Base-by-base conservation (phyloP, 2,113 vertebrate species). In the Pseudolaguvia tuberculata region DNA sequence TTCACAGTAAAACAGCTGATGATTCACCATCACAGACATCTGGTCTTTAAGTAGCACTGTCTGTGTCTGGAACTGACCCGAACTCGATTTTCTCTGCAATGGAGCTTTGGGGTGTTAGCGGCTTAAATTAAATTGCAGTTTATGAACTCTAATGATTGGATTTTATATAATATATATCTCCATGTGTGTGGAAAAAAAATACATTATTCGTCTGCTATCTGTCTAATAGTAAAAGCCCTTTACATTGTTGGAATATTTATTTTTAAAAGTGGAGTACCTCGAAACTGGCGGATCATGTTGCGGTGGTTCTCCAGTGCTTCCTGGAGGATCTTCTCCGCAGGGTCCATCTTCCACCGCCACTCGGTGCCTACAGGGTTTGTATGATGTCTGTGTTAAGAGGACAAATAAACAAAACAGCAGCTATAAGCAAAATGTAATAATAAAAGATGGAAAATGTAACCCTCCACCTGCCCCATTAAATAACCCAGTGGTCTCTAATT, bases 261-360 rank as follows among this genome's bases (percentile, higher is more conserved):
- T 42, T 35, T 1, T 8, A 66, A 50, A 67, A 11, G 13, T 15
- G 0, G 15, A 42, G 80, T 57, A 99, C 96, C 97, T 96, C 89
- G 94, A 85, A 98, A 98, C 78, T 97, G 93, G 45, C 87, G 91
- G 66, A 98, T 96, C 95, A 98, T 91, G 81, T 83, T 92, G 88
- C 89, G 92, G 79, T 98, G 97, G 80, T 94, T 95, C 80, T 94
- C 92, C 6, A 96, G 10, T 2, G 95, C 91, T 20, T 94, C 93
- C 80, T 91, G 85, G 65, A 99, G 83, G 88, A 99, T 98, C 76
- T 90, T 78, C 78, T 98, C 95, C 0, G 96, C 93, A 7, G 91
- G 92, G 85, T 99, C 95, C 95, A 94, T 94, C 80, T 98, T 96
- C 97, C 96, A 98, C 21, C 86, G 88, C 96, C 96, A 99, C 80